Evolutionary conservation across 2,888 invertebrate genomes (phyloP).

Genomic region (Pediacus dermestoides): DNA sequence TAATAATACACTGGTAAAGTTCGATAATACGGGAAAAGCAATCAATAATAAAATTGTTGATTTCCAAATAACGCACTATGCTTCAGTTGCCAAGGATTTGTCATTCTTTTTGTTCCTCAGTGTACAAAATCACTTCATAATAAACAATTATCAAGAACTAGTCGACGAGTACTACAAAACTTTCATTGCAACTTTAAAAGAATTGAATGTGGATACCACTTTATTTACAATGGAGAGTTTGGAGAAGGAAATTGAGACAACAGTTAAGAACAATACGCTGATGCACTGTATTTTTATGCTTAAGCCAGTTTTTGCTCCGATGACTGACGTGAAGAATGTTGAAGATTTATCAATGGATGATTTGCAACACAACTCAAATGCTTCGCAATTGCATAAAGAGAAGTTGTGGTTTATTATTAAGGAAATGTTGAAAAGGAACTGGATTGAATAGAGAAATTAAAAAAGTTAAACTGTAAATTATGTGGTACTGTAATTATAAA

Average conservation of each 20-base stretch:
- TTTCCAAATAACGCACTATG: slow-evolving; percentile 33
- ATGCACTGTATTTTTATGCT: slow-evolving; percentile 49
- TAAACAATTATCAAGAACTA: slow-evolving; percentile 1
- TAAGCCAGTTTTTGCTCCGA: slow-evolving; percentile 44
- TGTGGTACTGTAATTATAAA: no score
- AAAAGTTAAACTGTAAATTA: no score
- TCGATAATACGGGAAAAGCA: slow-evolving; percentile 8
- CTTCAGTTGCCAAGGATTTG: neutral
- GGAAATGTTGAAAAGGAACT: slow-evolving; percentile 28
- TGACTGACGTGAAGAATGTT: slow-evolving; percentile 40
- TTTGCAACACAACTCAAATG: slow-evolving; percentile 13
- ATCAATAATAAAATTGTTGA: slow-evolving; percentile 4
- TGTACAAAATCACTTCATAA: neutral
- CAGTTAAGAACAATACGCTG: slow-evolving; percentile 39
- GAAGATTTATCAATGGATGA: slow-evolving; percentile 38
- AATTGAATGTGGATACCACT: slow-evolving; percentile 29
- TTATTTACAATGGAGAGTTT: slow-evolving; percentile 44
- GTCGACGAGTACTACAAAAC: neutral
- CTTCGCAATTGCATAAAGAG: slow-evolving; percentile 23
- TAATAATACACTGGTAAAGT: slow-evolving; percentile 6
- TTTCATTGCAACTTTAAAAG: neutral
- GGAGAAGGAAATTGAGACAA: slow-evolving; percentile 41
- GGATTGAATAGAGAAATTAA: no score
- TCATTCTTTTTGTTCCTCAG: neutral
- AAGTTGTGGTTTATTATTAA: slow-evolving; percentile 25